phyloP scores from a whole-genome alignment of 2,888 invertebrate genomes.

The Xiphydria camelus region DNA sequence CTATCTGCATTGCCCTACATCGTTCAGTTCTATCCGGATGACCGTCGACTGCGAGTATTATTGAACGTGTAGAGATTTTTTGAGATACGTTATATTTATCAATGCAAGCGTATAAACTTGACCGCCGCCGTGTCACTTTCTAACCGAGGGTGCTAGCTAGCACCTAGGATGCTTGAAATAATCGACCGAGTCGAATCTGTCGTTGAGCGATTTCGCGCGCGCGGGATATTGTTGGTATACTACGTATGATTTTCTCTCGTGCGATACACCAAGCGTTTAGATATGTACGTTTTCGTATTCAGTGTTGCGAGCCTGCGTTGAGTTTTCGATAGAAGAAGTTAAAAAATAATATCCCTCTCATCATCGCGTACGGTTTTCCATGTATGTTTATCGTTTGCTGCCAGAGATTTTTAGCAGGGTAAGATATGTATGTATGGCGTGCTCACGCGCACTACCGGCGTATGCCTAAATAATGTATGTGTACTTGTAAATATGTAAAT shows the following conservation, averaged over 20 bases:
- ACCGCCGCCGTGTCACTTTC: neutral
- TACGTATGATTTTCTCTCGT: neutral
- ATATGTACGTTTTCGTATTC: neutral
- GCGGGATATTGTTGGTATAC: neutral
- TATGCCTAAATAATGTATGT: too few species aligned
- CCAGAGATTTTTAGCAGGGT: too few species aligned
- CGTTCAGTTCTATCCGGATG: neutral
- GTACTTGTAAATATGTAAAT: constrained; percentile 44
- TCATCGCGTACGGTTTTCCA: too few species aligned
- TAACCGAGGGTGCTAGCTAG: neutral
- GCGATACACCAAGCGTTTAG: neutral
- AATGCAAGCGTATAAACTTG: neutral
- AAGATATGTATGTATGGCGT: too few species aligned
- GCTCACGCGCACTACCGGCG: too few species aligned
- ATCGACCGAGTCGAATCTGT: too few species aligned
- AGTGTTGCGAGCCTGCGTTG: neutral
- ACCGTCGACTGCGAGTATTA: neutral
- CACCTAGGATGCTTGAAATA: too few species aligned
- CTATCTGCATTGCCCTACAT: too few species aligned
- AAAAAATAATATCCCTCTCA: too few species aligned
- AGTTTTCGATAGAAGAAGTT: too few species aligned
- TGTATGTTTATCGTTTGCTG: too few species aligned
- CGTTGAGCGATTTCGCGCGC: neutral
- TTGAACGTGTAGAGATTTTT: neutral
- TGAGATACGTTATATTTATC: constrained; percentile 1